phyloP scores from a whole-genome alignment of 2,113 vertebrate genomes.

The Phodopus roborovskii region DNA sequence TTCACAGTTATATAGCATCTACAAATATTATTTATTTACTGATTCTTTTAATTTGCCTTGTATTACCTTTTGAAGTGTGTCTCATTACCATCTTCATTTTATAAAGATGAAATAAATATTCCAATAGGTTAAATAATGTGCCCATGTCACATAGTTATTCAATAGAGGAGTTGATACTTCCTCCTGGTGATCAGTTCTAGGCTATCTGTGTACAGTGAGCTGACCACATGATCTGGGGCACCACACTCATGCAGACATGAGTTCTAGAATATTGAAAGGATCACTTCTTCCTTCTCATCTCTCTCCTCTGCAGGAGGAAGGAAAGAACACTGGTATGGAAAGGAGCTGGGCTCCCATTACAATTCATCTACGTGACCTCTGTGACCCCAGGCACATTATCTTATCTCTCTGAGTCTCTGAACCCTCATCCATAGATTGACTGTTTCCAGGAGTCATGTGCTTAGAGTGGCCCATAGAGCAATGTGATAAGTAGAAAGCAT shows the following conservation, averaged over 20 bases:
- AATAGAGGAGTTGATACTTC: not conserved
- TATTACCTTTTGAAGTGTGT: not conserved
- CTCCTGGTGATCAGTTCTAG: not conserved
- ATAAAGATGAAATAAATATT: slow-evolving; percentile 3
- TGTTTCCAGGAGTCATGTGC: not conserved
- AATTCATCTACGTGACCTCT: not conserved
- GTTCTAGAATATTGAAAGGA: not conserved
- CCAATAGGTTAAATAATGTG: not conserved
- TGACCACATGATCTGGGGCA: rapidly evolving
- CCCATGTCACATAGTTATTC: not conserved
- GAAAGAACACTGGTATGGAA: not conserved
- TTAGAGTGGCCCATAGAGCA: not conserved
- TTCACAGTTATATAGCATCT: not conserved
- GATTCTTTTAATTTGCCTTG: not conserved
- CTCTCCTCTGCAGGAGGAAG: not conserved
- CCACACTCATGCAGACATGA: no score
- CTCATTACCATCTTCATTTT: slow-evolving; percentile 25
- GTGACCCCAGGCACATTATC: not conserved
- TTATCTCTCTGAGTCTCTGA: not conserved
- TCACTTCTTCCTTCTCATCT: not conserved
- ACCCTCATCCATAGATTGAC: not conserved
- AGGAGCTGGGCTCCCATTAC: not conserved
- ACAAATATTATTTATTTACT: slow-evolving; percentile 1
- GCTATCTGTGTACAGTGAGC: not conserved
- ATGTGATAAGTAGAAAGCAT: not conserved